Base-by-base conservation (phyloP, 2,113 vertebrate species). In the Tragelaphus strepsiceros region DNA sequence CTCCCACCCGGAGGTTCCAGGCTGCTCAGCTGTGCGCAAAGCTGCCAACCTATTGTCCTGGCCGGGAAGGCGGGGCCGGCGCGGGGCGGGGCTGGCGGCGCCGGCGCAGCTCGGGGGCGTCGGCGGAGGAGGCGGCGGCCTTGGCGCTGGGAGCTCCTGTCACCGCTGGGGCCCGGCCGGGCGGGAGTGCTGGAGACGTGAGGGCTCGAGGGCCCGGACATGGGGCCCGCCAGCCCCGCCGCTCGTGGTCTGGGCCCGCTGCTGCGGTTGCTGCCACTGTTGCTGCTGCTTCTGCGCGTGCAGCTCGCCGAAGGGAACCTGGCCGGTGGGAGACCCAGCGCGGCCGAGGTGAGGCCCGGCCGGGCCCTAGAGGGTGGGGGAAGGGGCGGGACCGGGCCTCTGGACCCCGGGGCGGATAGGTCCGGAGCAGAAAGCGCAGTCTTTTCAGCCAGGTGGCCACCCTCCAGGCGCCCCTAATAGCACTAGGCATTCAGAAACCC, bases 91-190 rank as follows among this genome's bases (percentile, higher is more conserved):
- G 99, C 99, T 26, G 26, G 97, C 98, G 39, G 97, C 95, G 92
- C 98, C 99, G 97, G 99, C 98, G 93, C 86, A 99, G 99, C 96
- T 99, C 98, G 97, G 99, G 99, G 97, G 88, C 71, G 92, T 93
- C 32, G 96, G 94, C 94, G 94, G 90, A 58, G 96, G 97, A 2
- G 93, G 96, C 10, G 88, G 95, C 13, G 92, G 89, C 67, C 82
- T 94, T 19, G 94, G 98, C 77, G 91, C 97, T 88, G 95, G 97
- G 95, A 98, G 97, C 97, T 97, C 97, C 97, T 98, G 98, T 98
- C 98, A 96, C 98, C 96, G 92, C 97, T 77, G 90, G 98, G 97
- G 95, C 64, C 39, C 92, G 94, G 97, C 96, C 74, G 91, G 96
- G 97, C 77, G 95, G 96, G 97, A 96, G 97, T 13, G 56, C 83